Percentiles rank a stretch among this genome's conserved stretches.
Evolutionary conservation across 2,113 vertebrate genomes (phyloP).

Genomic region (Pipra filicauda): DNA sequence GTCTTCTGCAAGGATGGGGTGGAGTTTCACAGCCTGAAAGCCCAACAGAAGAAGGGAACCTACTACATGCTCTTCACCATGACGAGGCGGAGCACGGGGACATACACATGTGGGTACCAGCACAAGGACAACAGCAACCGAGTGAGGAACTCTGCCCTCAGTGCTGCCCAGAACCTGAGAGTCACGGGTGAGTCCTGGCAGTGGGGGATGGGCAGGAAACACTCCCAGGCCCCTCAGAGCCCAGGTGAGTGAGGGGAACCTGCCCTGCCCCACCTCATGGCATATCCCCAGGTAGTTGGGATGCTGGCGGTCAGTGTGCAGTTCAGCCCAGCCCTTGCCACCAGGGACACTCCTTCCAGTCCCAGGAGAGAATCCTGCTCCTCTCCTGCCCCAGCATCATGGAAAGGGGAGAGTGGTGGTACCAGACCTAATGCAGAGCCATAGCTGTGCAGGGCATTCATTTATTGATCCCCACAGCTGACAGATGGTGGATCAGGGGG

Average conservation of each 20-base stretch:
- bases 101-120: background rate
- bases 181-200: background rate
- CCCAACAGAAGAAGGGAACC: too few relatives aligned
- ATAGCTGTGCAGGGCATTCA: background rate
- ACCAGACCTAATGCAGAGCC: too few relatives aligned
- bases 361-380: background rate
- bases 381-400: background rate
- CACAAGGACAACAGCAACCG: background rate
- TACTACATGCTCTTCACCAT: fast-evolving
- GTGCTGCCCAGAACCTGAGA: background rate
- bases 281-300: fast-evolving
- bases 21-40: background rate
- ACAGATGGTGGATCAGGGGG: background rate
- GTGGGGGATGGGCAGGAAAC: background rate
- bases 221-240: background rate
- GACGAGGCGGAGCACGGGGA: fast-evolving
- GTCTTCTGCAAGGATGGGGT: background rate
- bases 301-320: background rate
- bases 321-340: background rate
- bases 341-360: background rate
- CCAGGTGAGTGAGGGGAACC: background rate
- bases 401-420: background rate
- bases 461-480: background rate
- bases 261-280: background rate
- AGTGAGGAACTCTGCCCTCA: background rate